Evolutionary conservation across 30 jellyfish, hydroid and myxozoan genomes (phyloP).

Genomic region (Sanderia malayensis): DNA sequence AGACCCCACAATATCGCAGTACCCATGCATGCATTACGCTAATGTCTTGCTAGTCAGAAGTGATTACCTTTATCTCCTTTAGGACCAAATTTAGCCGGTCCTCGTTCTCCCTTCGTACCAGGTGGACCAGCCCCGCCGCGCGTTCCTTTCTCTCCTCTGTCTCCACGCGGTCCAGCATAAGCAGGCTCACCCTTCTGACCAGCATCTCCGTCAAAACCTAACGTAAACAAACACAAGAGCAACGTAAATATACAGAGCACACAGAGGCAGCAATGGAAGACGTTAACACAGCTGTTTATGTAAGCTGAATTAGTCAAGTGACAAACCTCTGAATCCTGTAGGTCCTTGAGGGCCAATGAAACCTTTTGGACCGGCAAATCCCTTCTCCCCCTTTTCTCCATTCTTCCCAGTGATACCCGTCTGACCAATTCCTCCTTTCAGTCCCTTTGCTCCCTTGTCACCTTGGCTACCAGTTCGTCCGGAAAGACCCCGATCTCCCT

Average conservation of each 20-base stretch:
- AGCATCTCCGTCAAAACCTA: slow-evolving; percentile 39
- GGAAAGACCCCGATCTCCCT: slow-evolving; percentile 54
- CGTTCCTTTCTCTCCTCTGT: slow-evolving; percentile 5
- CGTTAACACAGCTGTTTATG: too few species aligned
- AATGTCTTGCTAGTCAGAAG: too few species aligned
- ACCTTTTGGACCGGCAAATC: slow-evolving; percentile 42
- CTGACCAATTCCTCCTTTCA: slow-evolving; percentile 22
- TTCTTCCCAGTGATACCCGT: slow-evolving; percentile 7
- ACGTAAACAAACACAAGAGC: too few species aligned
- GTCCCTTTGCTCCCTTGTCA: slow-evolving; percentile 59
- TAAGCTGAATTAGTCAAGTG: too few species aligned
- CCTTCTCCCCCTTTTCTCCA: slow-evolving; percentile 66
- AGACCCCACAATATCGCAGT: too few species aligned
- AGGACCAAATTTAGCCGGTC: slow-evolving; percentile 11
- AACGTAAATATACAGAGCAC: too few species aligned
- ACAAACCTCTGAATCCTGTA: slow-evolving; percentile 30
- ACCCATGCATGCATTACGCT: too few species aligned
- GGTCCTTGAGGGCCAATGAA: slow-evolving; percentile 23
- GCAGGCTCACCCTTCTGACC: slow-evolving; percentile 62
- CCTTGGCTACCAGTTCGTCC: slow-evolving; percentile 61
- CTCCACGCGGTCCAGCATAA: slow-evolving; percentile 9
- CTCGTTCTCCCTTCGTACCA: slow-evolving; percentile 49
- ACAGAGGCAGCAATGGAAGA: too few species aligned
- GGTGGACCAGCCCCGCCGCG: slow-evolving; percentile 29
- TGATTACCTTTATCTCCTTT: slow-evolving; percentile 3